Conservation (phyloP, 1,140 invertebrate genomes). For the Drosophila sp. region DNA sequence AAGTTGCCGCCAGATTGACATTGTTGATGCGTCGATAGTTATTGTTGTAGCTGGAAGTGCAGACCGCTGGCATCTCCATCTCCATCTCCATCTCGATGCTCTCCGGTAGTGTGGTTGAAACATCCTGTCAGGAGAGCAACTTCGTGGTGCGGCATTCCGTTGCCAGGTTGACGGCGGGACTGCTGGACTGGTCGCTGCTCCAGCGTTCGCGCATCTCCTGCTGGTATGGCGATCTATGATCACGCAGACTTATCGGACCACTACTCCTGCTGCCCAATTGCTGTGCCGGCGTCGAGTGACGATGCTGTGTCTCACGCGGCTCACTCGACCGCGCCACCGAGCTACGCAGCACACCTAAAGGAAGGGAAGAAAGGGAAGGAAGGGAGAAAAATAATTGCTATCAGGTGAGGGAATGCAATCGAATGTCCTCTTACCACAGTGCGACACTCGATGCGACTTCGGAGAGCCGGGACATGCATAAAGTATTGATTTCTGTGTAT, state of each 20-base stretch:
- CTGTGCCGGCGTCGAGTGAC: conserved; percentile 37
- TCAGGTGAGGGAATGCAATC: conserved; percentile 1
- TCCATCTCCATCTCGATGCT: conserved; percentile 51
- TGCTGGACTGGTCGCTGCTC: conserved; percentile 38
- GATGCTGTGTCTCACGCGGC: conserved; percentile 28
- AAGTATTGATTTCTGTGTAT: conserved; percentile 84
- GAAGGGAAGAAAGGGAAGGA: neutral
- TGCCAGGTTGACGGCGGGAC: conserved; percentile 1
- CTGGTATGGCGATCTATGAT: conserved; percentile 48
- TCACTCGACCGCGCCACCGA: conserved; percentile 44
- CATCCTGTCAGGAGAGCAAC: conserved; percentile 66
- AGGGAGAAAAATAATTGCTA: neutral
- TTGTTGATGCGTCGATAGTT: conserved; percentile 63
- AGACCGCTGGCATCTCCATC: conserved; percentile 55
- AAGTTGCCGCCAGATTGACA: neutral
- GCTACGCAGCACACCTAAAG: conserved; percentile 52
- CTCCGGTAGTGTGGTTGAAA: conserved; percentile 20
- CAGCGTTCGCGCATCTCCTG: conserved; percentile 70
- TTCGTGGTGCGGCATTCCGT: conserved; percentile 57
- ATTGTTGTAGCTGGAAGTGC: conserved; percentile 62
- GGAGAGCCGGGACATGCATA: conserved; percentile 82
- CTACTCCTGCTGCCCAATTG: conserved; percentile 24
- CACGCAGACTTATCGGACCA: conserved; percentile 23
- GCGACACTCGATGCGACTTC: conserved; percentile 79
- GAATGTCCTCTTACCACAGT: conserved; percentile 66